Evolutionary conservation across 2,888 invertebrate species (phyloP).

Genomic region (Rhagonycha lutea): DNA sequence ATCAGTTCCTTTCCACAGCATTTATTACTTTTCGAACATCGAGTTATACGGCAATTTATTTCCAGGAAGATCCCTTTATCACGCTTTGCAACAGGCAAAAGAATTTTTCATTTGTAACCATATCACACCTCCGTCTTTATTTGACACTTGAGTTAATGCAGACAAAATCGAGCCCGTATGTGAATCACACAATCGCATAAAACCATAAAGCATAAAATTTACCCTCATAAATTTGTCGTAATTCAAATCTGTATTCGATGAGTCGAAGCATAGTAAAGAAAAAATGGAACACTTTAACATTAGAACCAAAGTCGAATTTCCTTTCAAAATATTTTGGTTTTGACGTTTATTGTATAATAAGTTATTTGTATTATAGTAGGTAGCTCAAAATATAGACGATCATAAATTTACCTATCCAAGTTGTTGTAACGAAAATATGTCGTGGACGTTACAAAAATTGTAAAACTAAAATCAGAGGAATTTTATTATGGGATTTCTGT

Average conservation of each 20-base stretch:
- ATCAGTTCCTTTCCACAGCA: constrained; percentile 30
- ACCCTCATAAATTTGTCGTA: constrained; percentile 21
- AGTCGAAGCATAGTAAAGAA: constrained; percentile 16
- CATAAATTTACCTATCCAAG: neutral
- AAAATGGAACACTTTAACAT: neutral
- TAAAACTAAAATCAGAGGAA: neutral
- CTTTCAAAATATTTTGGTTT: neutral
- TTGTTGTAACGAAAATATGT: neutral
- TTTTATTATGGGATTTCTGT: no score
- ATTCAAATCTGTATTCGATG: constrained; percentile 14
- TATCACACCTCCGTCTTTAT: constrained; percentile 11
- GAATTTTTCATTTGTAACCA: constrained; percentile 25
- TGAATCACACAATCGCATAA: constrained; percentile 14
- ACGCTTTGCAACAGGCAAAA: constrained; percentile 16
- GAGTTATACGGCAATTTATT: constrained; percentile 35
- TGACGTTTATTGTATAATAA: constrained; percentile 1
- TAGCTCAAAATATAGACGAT: neutral
- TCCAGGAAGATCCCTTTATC: constrained; percentile 33
- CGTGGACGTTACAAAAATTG: neutral
- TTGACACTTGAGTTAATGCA: constrained; percentile 9
- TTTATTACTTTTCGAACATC: constrained; percentile 35
- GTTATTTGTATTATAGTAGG: neutral
- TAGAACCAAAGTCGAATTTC: neutral
- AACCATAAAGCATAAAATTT: constrained; percentile 11
- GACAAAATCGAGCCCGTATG: constrained; percentile 7